Conservation (phyloP, 2,888 invertebrate species). For the Stenodema calcarata region DNA sequence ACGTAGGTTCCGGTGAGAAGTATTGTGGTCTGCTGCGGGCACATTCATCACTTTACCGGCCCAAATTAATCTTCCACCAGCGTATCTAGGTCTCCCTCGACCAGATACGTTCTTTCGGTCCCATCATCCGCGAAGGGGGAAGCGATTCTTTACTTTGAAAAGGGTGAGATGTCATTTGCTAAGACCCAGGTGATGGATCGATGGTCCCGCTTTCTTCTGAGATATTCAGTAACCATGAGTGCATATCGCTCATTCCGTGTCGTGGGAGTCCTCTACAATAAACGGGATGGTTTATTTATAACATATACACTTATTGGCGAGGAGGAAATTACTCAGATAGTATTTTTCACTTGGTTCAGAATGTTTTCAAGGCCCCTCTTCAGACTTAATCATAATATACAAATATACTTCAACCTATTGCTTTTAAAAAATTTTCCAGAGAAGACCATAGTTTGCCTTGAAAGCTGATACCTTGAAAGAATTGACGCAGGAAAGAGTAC, state of each 20-base stretch:
- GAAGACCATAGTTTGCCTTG: too few species aligned
- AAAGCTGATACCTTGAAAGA: too few species aligned
- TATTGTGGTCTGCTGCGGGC: neutral
- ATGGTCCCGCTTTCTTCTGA: neutral
- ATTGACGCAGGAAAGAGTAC: too few species aligned
- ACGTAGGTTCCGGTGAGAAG: neutral
- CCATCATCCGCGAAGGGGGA: neutral
- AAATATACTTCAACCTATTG: too few species aligned
- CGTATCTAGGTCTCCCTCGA: neutral
- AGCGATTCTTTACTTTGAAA: neutral
- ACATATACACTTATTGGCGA: neutral
- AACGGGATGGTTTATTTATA: neutral
- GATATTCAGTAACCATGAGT: neutral
- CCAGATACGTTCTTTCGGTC: neutral
- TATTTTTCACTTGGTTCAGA: too few species aligned
- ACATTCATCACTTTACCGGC: neutral
- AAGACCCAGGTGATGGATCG: constrained; percentile 12
- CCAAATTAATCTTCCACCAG: neutral
- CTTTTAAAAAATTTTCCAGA: too few species aligned
- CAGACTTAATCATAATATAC: too few species aligned
- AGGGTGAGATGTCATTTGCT: neutral
- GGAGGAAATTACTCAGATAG: too few species aligned
- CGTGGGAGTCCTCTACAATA: neutral
- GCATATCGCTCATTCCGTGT: neutral
- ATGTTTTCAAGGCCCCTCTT: too few species aligned